Conservation (phyloP, 2,797 vertebrate species). For the Syngnathus acus region DNA sequence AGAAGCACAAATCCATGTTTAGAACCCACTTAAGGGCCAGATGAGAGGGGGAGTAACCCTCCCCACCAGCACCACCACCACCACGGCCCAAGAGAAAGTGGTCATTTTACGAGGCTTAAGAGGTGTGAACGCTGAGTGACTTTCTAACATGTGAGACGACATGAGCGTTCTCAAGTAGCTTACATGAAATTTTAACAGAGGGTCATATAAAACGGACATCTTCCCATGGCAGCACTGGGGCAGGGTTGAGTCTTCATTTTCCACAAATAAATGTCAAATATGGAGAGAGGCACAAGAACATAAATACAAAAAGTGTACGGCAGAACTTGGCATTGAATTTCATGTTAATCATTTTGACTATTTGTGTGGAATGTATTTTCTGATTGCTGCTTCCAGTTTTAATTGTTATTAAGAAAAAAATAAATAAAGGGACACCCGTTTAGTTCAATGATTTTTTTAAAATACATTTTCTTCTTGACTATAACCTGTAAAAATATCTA, state of each 20-base stretch:
- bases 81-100: background rate
- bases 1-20: conserved; percentile 44
- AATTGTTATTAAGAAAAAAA: background rate
- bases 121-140: conserved; percentile 14
- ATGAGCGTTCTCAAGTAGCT: background rate
- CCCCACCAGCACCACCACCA: no score
- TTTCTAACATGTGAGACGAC: background rate
- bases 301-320: background rate
- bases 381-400: no score
- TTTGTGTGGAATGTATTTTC: no score
- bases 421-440: background rate
- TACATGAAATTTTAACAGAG: background rate
- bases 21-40: conserved; percentile 41
- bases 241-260: background rate
- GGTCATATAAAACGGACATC: conserved; percentile 2
- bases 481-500: background rate
- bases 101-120: conserved; percentile 7
- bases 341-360: no score
- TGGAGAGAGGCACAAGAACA: background rate
- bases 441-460: background rate
- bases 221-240: background rate
- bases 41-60: conserved; percentile 20
- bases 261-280: no score
- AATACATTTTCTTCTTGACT: background rate
- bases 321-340: no score